phyloP scores from a whole-genome alignment of 2,113 vertebrate species.

The Archilochus colubris region DNA sequence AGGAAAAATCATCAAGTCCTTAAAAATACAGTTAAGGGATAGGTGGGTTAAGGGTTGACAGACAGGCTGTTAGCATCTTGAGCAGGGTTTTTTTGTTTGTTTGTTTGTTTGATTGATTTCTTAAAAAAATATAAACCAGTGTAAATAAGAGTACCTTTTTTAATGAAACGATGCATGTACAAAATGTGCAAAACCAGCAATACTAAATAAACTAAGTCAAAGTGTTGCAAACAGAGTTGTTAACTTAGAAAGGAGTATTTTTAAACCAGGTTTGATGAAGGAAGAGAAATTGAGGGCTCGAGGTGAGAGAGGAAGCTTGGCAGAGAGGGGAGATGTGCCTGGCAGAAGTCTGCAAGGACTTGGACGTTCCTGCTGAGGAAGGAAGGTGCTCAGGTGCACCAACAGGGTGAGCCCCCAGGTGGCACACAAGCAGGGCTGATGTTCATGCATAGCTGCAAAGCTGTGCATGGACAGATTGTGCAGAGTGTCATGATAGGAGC shows the following conservation, averaged over 20 bases:
- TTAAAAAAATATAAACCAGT: neutral
- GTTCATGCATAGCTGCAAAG: accelerated
- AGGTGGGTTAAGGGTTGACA: neutral
- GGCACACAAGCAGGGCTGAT: neutral
- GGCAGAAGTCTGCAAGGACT: neutral
- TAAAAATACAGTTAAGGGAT: neutral
- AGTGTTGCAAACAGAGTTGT: neutral
- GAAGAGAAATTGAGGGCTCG: neutral
- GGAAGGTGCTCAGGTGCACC: neutral
- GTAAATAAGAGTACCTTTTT: neutral
- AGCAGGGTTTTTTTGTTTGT: neutral
- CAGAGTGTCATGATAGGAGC: neutral
- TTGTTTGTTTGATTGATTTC: neutral
- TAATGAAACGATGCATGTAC: neutral
- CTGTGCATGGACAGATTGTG: accelerated
- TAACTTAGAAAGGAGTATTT: neutral
- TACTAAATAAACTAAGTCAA: neutral
- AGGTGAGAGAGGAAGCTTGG: neutral
- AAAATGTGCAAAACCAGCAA: neutral
- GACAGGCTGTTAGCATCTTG: neutral
- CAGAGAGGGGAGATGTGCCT: accelerated
- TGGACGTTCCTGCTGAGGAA: neutral
- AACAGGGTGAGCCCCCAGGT: neutral
- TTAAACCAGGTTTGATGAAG: neutral
- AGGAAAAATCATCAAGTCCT: neutral